These are phyloP conservation scores for Rostratula benghalensis DNA, from an alignment of 2,113 vertebrate species.

Conservation along the genomic window DNA sequence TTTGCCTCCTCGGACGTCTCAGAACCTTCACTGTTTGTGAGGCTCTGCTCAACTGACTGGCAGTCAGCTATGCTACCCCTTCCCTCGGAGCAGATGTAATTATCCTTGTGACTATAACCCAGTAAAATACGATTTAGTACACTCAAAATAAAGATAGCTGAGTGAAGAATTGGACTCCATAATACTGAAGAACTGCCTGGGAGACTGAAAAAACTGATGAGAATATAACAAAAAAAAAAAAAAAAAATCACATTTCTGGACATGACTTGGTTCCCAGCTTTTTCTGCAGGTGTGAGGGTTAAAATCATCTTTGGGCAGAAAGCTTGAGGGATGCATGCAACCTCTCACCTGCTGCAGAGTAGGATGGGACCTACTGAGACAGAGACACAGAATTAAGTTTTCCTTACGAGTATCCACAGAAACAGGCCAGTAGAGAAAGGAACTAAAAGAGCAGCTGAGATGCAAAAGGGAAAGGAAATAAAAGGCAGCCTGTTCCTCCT, in stretches of 20 bases:
- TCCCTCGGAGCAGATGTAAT: background rate
- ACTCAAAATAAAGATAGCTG: background rate
- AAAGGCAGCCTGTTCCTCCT: background rate
- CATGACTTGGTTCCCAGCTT: background rate
- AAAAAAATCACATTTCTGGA: background rate
- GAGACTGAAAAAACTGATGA: background rate
- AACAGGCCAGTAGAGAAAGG: background rate
- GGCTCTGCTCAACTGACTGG: background rate
- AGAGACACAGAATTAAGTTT: background rate
- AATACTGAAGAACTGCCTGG: background rate
- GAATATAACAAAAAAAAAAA: background rate
- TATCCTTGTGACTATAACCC: background rate
- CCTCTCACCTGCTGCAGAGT: background rate
- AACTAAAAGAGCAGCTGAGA: fast-evolving
- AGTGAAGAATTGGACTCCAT: background rate
- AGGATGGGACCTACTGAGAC: background rate
- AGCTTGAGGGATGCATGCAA: background rate
- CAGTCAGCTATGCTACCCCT: background rate
- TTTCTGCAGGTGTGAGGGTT: background rate
- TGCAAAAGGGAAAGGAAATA: background rate
- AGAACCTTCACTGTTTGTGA: background rate
- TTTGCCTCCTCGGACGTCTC: background rate
- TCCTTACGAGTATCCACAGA: background rate
- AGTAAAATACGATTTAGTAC: background rate
- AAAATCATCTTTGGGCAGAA: background rate